Conservation (phyloP, 2,888 invertebrate genomes). For the Salpingus planirostris region DNA sequence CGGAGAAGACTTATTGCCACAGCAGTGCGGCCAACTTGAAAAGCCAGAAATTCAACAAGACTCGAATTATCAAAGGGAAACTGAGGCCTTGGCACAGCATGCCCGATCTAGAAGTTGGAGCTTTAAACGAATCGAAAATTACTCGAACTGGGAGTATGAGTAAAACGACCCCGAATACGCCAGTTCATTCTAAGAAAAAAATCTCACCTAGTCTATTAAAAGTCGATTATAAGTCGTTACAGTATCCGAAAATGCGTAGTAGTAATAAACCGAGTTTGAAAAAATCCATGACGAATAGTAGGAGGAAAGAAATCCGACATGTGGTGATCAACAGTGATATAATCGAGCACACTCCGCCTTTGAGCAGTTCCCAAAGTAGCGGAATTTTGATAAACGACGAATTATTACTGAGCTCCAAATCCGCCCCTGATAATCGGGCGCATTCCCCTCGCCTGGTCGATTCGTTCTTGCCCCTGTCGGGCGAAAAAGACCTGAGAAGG, state of each 20-base stretch:
- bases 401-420: conserved; percentile 22
- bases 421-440: conserved; percentile 22
- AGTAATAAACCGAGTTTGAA: conserved; percentile 18
- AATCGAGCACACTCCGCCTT: conserved; percentile 34
- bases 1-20: conserved; percentile 37
- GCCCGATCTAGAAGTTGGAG: conserved; percentile 32
- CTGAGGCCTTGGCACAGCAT: conserved; percentile 41
- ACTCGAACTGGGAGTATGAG: conserved; percentile 20
- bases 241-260: conserved; percentile 13
- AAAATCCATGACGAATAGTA: conserved; percentile 7
- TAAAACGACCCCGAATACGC: conserved; percentile 36
- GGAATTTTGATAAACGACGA: conserved; percentile 23
- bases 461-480: conserved; percentile 34
- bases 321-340: conserved; percentile 36
- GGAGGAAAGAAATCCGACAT: conserved; percentile 22
- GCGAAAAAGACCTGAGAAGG: conserved; percentile 43
- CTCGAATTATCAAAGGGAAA: conserved; percentile 25
- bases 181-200: conserved; percentile 25
- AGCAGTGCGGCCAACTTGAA: conserved; percentile 15
- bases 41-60: conserved; percentile 3
- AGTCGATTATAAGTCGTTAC: conserved; percentile 31
- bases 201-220: conserved; percentile 32
- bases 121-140: conserved; percentile 17
- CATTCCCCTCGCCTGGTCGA: conserved; percentile 34
- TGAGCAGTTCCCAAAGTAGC: conserved; percentile 27